phyloP scores from a whole-genome alignment of 2,888 invertebrate species.

The Aplocera efformata region DNA sequence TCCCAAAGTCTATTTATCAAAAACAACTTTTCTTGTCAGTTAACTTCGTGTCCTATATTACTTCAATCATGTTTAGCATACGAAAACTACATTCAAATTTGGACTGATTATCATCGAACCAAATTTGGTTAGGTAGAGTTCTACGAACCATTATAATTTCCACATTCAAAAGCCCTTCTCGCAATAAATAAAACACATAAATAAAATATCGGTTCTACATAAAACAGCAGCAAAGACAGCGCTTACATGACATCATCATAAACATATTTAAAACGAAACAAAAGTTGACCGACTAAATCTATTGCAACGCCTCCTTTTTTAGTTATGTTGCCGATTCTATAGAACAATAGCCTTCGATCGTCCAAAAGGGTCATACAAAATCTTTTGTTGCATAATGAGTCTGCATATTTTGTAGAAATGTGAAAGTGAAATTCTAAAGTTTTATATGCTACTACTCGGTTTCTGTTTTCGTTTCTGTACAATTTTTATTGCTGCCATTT shows the following conservation, averaged over 20 bases:
- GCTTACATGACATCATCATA: conserved; percentile 29
- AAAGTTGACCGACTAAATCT: conserved; percentile 29
- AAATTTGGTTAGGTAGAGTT: too few relatives aligned
- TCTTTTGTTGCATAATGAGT: conserved; percentile 33
- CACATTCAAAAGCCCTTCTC: conserved; percentile 6
- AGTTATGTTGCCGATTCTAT: conserved; percentile 7
- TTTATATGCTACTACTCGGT: conserved; percentile 51
- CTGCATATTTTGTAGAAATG: conserved; percentile 42
- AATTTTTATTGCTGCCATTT: conserved; percentile 46
- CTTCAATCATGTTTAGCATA: too few relatives aligned
- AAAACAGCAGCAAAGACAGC: conserved; percentile 14
- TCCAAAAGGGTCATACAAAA: conserved; percentile 24
- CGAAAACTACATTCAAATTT: not conserved
- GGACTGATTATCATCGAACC: not conserved
- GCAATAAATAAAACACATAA: conserved; percentile 5
- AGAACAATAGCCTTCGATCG: conserved; percentile 24
- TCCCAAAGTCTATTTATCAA: too few relatives aligned
- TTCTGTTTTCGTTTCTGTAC: conserved; percentile 39
- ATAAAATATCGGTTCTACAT: conserved; percentile 7
- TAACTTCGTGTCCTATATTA: too few relatives aligned
- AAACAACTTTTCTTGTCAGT: too few relatives aligned
- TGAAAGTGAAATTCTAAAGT: conserved; percentile 59
- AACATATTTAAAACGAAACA: conserved; percentile 28
- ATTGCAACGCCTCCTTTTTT: conserved; percentile 18
- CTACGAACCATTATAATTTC: too few relatives aligned